Conservation (phyloP, 2,797 vertebrate species). For the Bradypus variegatus region DNA sequence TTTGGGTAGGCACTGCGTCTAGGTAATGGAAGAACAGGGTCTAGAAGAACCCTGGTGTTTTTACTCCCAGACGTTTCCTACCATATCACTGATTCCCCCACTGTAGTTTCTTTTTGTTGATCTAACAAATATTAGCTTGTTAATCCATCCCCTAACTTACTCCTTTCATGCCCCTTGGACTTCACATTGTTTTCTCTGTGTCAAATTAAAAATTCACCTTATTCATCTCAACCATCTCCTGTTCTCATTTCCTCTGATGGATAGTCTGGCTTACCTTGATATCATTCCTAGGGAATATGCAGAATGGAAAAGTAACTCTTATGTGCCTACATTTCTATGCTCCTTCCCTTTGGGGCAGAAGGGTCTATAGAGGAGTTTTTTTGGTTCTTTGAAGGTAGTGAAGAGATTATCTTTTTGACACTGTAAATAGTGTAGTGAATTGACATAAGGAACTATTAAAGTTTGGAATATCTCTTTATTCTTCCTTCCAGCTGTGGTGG, state of each 20-base stretch:
- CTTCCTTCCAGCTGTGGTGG: not conserved
- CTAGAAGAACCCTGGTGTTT: not conserved
- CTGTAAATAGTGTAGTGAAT: not conserved
- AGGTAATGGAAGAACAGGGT: not conserved
- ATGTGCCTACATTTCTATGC: slow-evolving; percentile 4
- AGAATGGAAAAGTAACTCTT: not conserved
- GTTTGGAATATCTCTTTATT: not conserved
- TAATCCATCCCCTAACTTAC: not conserved
- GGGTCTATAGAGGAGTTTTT: not conserved
- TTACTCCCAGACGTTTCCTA: not conserved
- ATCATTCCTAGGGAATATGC: not conserved
- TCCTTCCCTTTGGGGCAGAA: not conserved
- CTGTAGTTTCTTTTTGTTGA: not conserved
- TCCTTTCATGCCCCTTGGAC: not conserved
- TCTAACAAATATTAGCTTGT: not conserved
- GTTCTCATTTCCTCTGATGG: not conserved
- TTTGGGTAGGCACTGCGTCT: not conserved
- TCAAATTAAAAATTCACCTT: not conserved
- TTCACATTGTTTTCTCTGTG: not conserved
- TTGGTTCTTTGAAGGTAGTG: not conserved
- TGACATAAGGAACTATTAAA: not conserved
- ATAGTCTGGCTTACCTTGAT: not conserved
- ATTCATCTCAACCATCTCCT: not conserved
- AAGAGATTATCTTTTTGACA: not conserved
- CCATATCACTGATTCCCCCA: not conserved